Evolutionary conservation across 1,140 invertebrate genomes (phyloP).

Genomic region (Drosophila mauritiana): DNA sequence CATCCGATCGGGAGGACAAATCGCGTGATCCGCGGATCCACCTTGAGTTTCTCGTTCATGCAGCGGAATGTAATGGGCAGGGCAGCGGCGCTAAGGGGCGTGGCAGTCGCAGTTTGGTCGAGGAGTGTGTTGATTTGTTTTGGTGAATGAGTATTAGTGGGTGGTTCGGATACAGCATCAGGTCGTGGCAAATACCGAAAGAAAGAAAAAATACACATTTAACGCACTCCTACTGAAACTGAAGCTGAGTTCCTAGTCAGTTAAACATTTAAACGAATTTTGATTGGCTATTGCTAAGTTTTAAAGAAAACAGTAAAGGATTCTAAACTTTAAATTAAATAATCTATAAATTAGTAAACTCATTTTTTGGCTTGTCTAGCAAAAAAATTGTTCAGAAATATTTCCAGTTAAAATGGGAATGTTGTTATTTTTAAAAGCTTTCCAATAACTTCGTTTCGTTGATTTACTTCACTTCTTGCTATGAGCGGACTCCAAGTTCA

Average conservation of each 20-base stretch:
- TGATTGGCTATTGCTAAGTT: neutral
- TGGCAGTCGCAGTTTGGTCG: constrained; percentile 32
- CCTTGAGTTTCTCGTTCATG: constrained; percentile 95
- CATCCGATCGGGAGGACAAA: constrained; percentile 96
- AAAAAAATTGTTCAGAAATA: too few species aligned
- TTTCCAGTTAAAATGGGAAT: too few species aligned
- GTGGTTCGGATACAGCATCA: constrained; percentile 42
- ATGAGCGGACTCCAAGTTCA: neutral
- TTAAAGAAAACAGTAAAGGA: neutral
- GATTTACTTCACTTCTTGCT: neutral
- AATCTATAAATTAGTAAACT: too few species aligned
- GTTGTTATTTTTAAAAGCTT: too few species aligned
- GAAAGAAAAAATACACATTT: constrained; percentile 77
- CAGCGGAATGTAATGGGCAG: constrained; percentile 97
- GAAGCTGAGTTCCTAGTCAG: neutral
- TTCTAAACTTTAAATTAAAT: too few species aligned
- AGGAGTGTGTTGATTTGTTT: constrained; percentile 35
- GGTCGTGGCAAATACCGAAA: constrained; percentile 53
- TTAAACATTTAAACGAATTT: neutral
- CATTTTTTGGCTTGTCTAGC: too few species aligned
- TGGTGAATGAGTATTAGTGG: constrained; percentile 25
- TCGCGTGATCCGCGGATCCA: constrained; percentile 95
- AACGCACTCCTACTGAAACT: constrained; percentile 31
- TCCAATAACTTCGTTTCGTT: too few species aligned
- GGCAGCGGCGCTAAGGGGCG: constrained; percentile 92